These are phyloP conservation scores for Bombus vancouverensis DNA, from an alignment of 1,140 invertebrate species.

Conservation along the genomic window DNA sequence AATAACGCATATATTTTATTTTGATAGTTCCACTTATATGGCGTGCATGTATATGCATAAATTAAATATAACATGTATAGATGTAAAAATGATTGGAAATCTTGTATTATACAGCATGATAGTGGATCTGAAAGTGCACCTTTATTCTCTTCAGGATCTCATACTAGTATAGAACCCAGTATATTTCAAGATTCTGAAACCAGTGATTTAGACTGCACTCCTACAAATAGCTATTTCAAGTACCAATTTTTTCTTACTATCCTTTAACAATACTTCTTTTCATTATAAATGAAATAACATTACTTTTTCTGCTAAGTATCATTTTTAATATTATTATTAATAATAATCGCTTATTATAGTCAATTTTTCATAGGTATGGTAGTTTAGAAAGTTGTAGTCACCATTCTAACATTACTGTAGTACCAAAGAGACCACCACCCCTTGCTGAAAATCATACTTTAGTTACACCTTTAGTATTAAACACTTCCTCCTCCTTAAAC, in stretches of 20 bases:
- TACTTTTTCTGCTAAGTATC: not conserved
- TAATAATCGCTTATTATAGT: slow-evolving; percentile 11
- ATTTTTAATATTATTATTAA: not conserved
- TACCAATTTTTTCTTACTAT: slow-evolving; percentile 25
- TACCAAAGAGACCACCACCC: slow-evolving; percentile 61
- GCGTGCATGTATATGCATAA: not conserved
- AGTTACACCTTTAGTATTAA: slow-evolving; percentile 26
- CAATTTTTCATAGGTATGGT: slow-evolving; percentile 59
- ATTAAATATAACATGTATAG: slow-evolving; percentile 50
- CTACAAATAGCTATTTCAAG: slow-evolving; percentile 43
- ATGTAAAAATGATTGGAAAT: slow-evolving; percentile 43
- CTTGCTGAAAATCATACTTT: slow-evolving; percentile 40
- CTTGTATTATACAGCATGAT: slow-evolving; percentile 50
- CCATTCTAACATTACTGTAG: slow-evolving; percentile 53
- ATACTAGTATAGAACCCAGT: slow-evolving; percentile 52
- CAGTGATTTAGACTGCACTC: slow-evolving; percentile 65
- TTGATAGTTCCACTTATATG: not conserved
- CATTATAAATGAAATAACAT: not conserved
- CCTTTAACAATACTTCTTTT: not conserved
- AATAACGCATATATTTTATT: slow-evolving; percentile 7
- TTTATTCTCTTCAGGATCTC: slow-evolving; percentile 67
- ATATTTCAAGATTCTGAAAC: slow-evolving; percentile 70
- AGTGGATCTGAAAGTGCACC: slow-evolving; percentile 72
- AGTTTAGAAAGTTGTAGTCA: slow-evolving; percentile 57
- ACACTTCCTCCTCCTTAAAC: slow-evolving; percentile 33